A percentile compares a stretch with the other conserved stretches of the same genome.
Conservation (phyloP, 2,888 invertebrate species). For the Unio delphinus region DNA sequence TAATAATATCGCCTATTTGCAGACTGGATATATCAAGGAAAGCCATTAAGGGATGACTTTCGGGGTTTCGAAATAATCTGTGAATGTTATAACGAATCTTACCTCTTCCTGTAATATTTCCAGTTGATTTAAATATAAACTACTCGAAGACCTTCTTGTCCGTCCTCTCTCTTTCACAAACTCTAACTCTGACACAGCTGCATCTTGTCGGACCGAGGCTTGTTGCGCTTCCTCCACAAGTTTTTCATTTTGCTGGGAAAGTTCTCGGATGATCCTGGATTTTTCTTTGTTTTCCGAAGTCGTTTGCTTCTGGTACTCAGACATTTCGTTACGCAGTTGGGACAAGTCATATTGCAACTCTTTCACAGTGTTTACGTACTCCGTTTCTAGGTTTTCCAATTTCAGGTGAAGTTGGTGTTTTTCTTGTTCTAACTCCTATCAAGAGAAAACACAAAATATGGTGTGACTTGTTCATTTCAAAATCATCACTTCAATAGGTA, state of each 20-base stretch:
- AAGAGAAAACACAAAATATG: constrained; percentile 32
- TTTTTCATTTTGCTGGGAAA: constrained; percentile 81
- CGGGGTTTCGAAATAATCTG: too few relatives aligned
- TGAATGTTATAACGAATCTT: constrained; percentile 24
- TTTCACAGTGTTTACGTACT: constrained; percentile 87
- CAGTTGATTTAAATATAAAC: constrained; percentile 91
- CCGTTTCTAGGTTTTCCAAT: constrained; percentile 87
- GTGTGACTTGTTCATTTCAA: not conserved
- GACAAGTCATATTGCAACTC: constrained; percentile 92
- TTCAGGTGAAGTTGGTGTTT: constrained; percentile 89
- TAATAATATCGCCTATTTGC: too few relatives aligned
- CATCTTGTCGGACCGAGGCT: constrained; percentile 72
- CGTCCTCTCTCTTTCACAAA: constrained; percentile 88
- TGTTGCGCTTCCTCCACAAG: constrained; percentile 39
- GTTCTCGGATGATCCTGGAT: constrained; percentile 77
- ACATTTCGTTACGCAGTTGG: constrained; percentile 84
- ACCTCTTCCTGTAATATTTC: constrained; percentile 90
- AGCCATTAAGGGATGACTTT: too few relatives aligned
- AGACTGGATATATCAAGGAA: too few relatives aligned
- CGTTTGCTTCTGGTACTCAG: constrained; percentile 73
- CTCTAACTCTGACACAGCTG: constrained; percentile 85
- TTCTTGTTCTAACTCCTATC: constrained; percentile 93
- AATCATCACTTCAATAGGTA: not conserved
- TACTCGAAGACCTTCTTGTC: constrained; percentile 83
- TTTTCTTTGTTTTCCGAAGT: constrained; percentile 56